Evolutionary conservation across 2,888 invertebrate genomes (phyloP).

Genomic region (Coecobrya sp.): DNA sequence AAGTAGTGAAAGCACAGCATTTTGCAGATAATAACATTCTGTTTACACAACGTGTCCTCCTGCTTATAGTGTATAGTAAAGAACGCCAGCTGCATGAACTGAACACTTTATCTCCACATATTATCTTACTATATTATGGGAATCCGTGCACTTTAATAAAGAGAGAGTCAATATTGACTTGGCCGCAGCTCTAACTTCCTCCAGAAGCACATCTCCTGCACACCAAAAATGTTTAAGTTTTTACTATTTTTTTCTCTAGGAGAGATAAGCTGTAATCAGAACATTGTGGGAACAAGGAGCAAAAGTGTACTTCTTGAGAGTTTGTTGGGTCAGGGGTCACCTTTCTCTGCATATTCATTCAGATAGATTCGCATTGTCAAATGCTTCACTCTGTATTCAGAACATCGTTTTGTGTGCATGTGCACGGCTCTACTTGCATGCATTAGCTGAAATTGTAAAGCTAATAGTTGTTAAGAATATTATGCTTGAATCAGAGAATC

Average conservation of each 20-base stretch:
- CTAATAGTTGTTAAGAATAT: too few species aligned
- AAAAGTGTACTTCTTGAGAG: neutral
- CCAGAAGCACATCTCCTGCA: conserved; percentile 14
- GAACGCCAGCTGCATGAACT: neutral
- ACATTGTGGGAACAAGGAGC: neutral
- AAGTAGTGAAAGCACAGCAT: conserved; percentile 43
- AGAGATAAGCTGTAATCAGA: conserved; percentile 46
- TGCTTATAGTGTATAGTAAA: neutral
- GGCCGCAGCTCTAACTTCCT: conserved; percentile 45
- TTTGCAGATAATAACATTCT: conserved; percentile 72
- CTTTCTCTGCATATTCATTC: neutral
- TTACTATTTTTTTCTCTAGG: neutral
- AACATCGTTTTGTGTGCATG: too few species aligned
- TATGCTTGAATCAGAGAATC: too few species aligned
- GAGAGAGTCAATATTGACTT: conserved; percentile 78
- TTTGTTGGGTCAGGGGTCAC: neutral
- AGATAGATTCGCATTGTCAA: too few species aligned
- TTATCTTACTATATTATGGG: neutral
- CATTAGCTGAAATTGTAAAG: too few species aligned
- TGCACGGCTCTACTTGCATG: too few species aligned
- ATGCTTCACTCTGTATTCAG: too few species aligned
- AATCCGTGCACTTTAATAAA: conserved; percentile 76
- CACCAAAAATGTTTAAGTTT: neutral
- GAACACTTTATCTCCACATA: neutral
- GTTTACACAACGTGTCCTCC: conserved; percentile 78